A percentile compares a stretch with the other conserved stretches of the same genome.
Conservation (phyloP, 2,113 vertebrate species). For the Chionomys nivalis region DNA sequence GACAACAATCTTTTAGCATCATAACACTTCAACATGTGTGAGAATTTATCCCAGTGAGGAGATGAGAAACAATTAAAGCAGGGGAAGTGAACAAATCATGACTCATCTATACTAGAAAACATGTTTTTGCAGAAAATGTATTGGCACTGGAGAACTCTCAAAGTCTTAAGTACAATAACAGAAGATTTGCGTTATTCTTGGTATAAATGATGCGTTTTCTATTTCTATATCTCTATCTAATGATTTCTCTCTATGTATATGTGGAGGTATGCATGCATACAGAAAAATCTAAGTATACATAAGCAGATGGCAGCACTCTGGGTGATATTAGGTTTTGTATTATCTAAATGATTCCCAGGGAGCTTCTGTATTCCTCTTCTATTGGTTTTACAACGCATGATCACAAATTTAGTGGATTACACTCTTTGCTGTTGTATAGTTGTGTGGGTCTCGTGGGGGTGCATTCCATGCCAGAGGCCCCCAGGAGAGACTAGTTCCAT, state of each 20-base stretch:
- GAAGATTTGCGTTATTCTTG: slow-evolving; percentile 18
- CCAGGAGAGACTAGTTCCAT: too few species aligned
- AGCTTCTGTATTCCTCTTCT: not conserved
- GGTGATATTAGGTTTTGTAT: not conserved
- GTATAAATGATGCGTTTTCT: slow-evolving; percentile 35
- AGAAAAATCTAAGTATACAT: not conserved
- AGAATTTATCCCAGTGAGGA: slow-evolving; percentile 54
- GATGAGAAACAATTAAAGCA: slow-evolving; percentile 66
- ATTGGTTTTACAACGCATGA: not conserved
- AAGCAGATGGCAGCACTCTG: not conserved
- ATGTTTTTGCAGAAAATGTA: slow-evolving; percentile 69
- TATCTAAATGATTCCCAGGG: not conserved
- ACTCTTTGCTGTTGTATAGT: not conserved
- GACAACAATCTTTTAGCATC: slow-evolving; percentile 22
- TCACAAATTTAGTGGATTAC: not conserved
- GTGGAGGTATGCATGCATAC: not conserved
- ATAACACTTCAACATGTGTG: slow-evolving; percentile 20
- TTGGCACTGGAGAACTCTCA: slow-evolving; percentile 55
- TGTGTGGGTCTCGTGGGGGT: not conserved
- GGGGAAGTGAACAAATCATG: slow-evolving; percentile 62
- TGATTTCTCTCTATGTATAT: not conserved
- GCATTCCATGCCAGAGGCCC: not conserved
- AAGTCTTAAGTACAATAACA: slow-evolving; percentile 63
- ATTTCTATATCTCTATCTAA: not conserved
- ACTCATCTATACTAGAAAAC: slow-evolving; percentile 70